phyloP scores from a whole-genome alignment of 1,140 invertebrate genomes.

The Lepidotrigona ventralis region DNA sequence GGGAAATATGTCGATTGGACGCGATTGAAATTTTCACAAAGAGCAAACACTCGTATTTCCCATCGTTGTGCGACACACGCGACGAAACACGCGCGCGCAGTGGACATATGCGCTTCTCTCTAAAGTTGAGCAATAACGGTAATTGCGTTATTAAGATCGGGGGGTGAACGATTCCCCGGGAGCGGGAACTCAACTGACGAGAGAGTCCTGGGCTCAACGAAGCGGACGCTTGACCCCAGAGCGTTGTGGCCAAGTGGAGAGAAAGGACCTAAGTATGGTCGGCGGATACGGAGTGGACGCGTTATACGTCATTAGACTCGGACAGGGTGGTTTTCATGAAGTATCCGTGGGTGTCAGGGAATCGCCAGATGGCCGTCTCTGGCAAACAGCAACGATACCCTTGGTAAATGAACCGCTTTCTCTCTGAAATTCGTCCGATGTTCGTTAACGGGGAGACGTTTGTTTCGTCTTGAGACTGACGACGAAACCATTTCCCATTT shows the following conservation, averaged over 20 bases:
- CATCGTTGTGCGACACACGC: not conserved
- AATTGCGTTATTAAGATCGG: conserved; percentile 73
- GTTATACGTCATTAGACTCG: conserved; percentile 75
- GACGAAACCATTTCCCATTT: not conserved
- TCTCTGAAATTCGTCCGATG: conserved; percentile 25
- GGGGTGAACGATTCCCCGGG: conserved; percentile 50
- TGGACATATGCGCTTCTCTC: conserved; percentile 57
- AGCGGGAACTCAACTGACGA: conserved; percentile 27
- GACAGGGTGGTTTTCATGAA: conserved; percentile 57
- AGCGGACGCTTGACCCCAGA: conserved; percentile 69
- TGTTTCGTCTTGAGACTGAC: not conserved
- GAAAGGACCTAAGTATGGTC: conserved; percentile 53
- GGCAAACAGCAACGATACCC: conserved; percentile 57
- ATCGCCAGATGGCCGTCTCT: conserved; percentile 69
- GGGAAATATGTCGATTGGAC: not conserved
- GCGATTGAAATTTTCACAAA: not conserved
- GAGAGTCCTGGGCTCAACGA: conserved; percentile 51
- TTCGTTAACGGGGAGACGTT: conserved; percentile 1
- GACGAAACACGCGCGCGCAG: too few species aligned
- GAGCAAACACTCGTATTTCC: not conserved
- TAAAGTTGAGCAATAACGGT: conserved; percentile 69
- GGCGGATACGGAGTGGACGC: conserved; percentile 47
- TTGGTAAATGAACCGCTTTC: conserved; percentile 49
- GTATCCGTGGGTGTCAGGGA: conserved; percentile 68
- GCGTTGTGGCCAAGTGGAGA: conserved; percentile 38